Base-by-base conservation (phyloP, 2,888 invertebrate genomes). In the Epirrita christyi region DNA sequence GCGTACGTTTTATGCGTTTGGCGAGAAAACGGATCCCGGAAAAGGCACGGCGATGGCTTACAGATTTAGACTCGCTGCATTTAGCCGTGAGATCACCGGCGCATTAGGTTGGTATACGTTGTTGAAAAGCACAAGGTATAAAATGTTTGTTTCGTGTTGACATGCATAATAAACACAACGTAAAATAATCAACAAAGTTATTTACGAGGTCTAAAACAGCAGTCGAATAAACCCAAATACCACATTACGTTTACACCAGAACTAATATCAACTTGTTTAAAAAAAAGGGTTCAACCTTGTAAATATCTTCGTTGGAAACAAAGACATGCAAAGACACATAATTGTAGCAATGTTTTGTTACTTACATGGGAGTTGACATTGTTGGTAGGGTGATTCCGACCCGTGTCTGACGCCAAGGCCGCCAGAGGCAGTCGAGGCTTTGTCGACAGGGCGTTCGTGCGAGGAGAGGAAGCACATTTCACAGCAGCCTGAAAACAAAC, bases 321-420 rank as follows among this genome's bases (percentile, higher is more conserved):
- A 32, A 36, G n/a, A 14, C 57, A 55, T 55, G 53, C 56, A 54
- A 28, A 41, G n/a, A 43, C 15, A 32, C 9, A 13, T 36, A 13
- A 47, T 15, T 13, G 15, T 45, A 15, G 15, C 9, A 9, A 3
- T 8, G 2, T n/a, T 42, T 41, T 29, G 38, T 21, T 62, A 87
- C 92, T 89, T 80, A 92, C 92, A 80, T 90, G 89, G 73, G 90
- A 86, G 83, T 89, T 91, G 80, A 90, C 91, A 70, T 88, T 91
- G 82, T 86, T 87, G 78, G 90, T 83, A 72, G 90, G 85, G 80
- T 89, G 89, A 74, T 84, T 88, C 66, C 91, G 86, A 67, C 84
- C 76, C 49, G 88, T 74, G 72, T 90, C 91, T 64, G 85, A 82
- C 59, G 87, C 81, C 72, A 90, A 71, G 67, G 89, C 85, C 59